These are phyloP conservation scores for Sphaerophoria taeniata DNA, from an alignment of 2,888 invertebrate species.

Conservation along the genomic window DNA sequence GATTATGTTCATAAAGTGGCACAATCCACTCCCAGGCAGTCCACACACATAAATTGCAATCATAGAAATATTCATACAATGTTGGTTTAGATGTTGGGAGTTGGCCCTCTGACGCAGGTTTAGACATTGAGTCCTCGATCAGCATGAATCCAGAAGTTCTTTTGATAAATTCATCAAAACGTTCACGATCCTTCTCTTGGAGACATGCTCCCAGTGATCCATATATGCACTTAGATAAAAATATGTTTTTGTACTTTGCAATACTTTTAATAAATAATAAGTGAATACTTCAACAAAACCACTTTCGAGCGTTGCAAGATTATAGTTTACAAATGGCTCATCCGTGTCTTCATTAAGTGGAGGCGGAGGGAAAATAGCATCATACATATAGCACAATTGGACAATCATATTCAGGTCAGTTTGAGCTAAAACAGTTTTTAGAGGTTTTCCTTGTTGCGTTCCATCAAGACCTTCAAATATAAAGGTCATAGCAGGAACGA, in stretches of 20 bases:
- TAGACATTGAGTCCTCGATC: slow-evolving; percentile 86
- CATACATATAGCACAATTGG: slow-evolving; percentile 92
- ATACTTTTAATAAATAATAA: slow-evolving; percentile 7
- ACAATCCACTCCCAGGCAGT: slow-evolving; percentile 93
- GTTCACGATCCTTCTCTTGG: slow-evolving; percentile 86
- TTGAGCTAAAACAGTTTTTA: slow-evolving; percentile 92
- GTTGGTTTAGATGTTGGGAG: slow-evolving; percentile 89
- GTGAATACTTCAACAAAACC: slow-evolving; percentile 86
- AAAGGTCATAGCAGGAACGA: slow-evolving; percentile 89
- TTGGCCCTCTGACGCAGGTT: slow-evolving; percentile 88
- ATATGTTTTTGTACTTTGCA: slow-evolving; percentile 33
- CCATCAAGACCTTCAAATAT: slow-evolving; percentile 89
- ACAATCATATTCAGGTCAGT: slow-evolving; percentile 94
- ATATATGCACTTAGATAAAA: slow-evolving; percentile 88
- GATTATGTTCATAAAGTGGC: slow-evolving; percentile 89
- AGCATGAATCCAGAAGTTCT: slow-evolving; percentile 86
- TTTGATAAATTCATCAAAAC: slow-evolving; percentile 92
- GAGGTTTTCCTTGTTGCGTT: slow-evolving; percentile 88
- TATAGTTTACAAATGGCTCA: slow-evolving; percentile 83
- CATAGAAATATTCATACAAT: slow-evolving; percentile 92
- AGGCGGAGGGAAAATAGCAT: slow-evolving; percentile 85
- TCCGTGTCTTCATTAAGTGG: slow-evolving; percentile 82
- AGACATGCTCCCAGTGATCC: slow-evolving; percentile 93
- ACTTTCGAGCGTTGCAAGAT: slow-evolving; percentile 87
- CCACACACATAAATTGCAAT: slow-evolving; percentile 88